A percentile compares a stretch with the other conserved stretches of the same genome.
Evolutionary conservation across 2,113 vertebrate genomes (phyloP).

Genomic region (Macrotus californicus): DNA sequence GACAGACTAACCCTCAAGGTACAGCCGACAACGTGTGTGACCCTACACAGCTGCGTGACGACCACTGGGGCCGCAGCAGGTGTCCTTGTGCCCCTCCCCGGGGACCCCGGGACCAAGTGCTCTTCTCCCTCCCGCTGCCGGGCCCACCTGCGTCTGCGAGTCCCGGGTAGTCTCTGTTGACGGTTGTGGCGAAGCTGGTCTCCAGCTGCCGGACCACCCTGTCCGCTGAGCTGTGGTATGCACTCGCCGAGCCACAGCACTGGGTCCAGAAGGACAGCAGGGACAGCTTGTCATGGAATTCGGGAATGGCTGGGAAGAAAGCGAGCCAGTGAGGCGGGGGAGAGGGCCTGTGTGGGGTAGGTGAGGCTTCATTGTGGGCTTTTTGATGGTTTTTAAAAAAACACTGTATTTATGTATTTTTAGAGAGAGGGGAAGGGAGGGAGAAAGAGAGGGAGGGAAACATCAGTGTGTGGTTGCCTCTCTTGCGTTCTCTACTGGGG

Average conservation of each 20-base stretch:
- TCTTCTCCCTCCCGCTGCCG: accelerated
- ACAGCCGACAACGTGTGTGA: accelerated
- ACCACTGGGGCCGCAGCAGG: too few species aligned
- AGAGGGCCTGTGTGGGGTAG: accelerated
- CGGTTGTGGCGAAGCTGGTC: slow-evolving; percentile 78
- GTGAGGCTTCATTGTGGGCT: accelerated
- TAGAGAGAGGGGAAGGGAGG: too few species aligned
- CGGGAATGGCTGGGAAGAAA: slow-evolving; percentile 85
- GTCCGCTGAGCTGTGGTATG: slow-evolving; percentile 92
- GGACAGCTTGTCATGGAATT: slow-evolving; percentile 84
- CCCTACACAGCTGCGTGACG: neutral
- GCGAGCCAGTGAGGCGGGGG: neutral
- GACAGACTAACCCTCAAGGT: neutral
- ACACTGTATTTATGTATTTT: too few species aligned
- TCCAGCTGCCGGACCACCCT: slow-evolving; percentile 88
- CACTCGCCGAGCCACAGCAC: slow-evolving; percentile 85
- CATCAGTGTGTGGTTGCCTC: too few species aligned
- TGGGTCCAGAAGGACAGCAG: slow-evolving; percentile 93
- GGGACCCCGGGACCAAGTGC: neutral
- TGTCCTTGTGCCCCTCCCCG: neutral
- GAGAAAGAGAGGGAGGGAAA: too few species aligned
- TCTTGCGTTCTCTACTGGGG: too few species aligned
- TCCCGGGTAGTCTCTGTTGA: slow-evolving; percentile 86
- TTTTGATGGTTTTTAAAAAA: neutral
- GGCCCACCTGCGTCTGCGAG: slow-evolving; percentile 86